Evolutionary conservation across 1,140 invertebrate genomes (phyloP).

Genomic region (Tetramorium parvispinum): DNA sequence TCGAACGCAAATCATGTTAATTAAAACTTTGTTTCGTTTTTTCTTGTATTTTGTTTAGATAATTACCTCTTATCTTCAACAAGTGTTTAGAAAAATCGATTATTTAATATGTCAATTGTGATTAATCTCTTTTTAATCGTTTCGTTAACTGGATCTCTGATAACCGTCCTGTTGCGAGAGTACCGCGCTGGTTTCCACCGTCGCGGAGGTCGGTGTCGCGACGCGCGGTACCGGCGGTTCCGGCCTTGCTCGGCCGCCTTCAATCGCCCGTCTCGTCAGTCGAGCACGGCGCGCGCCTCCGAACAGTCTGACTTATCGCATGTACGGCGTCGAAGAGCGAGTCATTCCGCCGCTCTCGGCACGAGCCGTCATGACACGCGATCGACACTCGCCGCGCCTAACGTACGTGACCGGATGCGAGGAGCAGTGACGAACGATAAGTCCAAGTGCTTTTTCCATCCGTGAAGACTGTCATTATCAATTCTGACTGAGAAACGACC

Average conservation of each 20-base stretch:
- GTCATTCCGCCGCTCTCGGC: background rate
- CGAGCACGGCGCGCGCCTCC: slow-evolving; percentile 68
- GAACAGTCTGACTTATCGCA: slow-evolving; percentile 54
- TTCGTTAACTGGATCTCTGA: background rate
- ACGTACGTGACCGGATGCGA: slow-evolving; percentile 45
- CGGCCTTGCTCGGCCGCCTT: slow-evolving; percentile 4
- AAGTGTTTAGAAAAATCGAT: background rate
- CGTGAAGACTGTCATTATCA: background rate
- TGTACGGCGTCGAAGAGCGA: slow-evolving; percentile 1
- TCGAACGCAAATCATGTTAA: background rate
- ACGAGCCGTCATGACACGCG: slow-evolving; percentile 37
- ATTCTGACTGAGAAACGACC: background rate
- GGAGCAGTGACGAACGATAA: slow-evolving; percentile 36
- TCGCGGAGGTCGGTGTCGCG: slow-evolving; percentile 11
- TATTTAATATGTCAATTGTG: background rate
- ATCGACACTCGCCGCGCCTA: slow-evolving; percentile 37
- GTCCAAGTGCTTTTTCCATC: background rate
- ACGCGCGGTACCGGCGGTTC: slow-evolving; percentile 51
- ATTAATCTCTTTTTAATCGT: background rate
- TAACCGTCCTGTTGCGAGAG: background rate
- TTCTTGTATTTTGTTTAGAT: background rate
- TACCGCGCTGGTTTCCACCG: slow-evolving; percentile 5
- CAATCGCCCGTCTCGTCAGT: slow-evolving; percentile 64
- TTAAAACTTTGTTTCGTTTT: background rate
- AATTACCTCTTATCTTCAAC: background rate